A percentile compares a stretch with the other conserved stretches of the same genome.
These are phyloP conservation scores for Silurus asotus DNA, from an alignment of 2,113 vertebrate species.

Conservation along the genomic window DNA sequence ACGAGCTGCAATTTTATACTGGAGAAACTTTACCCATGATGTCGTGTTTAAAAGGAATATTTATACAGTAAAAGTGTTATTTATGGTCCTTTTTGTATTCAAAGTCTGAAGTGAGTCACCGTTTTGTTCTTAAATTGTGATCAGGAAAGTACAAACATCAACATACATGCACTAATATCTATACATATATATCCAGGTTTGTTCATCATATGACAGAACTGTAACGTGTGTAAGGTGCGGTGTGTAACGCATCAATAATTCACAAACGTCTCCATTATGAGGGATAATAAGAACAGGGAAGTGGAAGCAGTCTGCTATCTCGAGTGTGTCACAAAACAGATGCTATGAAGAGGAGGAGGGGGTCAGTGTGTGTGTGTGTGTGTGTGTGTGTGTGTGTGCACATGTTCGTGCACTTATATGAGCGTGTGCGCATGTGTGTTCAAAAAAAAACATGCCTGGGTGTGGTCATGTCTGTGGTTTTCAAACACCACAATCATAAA, in stretches of 20 bases:
- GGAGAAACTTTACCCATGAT: not conserved
- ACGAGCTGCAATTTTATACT: not conserved
- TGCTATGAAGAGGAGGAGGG: constrained; percentile 24
- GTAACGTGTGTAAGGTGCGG: not conserved
- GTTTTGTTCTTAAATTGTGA: not conserved
- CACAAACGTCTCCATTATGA: constrained; percentile 21
- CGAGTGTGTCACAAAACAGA: constrained; percentile 42
- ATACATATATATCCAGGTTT: not conserved
- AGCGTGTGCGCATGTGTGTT: not conserved
- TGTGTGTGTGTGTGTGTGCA: not conserved
- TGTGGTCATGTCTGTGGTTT: constrained; percentile 9
- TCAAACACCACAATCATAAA: not conserved
- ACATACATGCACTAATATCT: too few relatives aligned
- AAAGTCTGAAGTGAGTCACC: not conserved
- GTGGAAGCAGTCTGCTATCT: constrained; percentile 37
- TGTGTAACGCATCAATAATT: not conserved
- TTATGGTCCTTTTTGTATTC: not conserved
- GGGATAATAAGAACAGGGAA: constrained; percentile 38
- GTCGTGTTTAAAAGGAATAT: not conserved
- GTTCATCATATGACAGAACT: not conserved
- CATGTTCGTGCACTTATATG: not conserved
- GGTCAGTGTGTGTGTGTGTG: not conserved
- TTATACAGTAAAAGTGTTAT: not conserved
- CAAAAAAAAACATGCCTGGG: constrained; percentile 16
- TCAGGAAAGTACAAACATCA: not conserved